A percentile compares a stretch with the other conserved stretches of the same genome.
These are phyloP conservation scores for Siniperca obscura DNA, from an alignment of 2,797 vertebrate species.

Conservation along the genomic window DNA sequence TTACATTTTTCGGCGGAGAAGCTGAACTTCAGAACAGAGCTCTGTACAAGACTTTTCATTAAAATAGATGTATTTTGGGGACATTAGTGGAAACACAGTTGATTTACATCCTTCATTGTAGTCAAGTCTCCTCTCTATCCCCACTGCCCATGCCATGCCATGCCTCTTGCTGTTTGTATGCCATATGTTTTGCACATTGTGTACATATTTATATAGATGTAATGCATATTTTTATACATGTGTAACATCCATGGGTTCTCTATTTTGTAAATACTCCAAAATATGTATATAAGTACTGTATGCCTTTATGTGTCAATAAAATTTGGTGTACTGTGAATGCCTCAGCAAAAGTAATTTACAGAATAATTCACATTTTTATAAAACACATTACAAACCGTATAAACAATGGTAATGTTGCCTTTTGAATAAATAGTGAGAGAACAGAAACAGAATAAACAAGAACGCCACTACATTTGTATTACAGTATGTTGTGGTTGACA, in stretches of 20 bases:
- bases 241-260: slow-evolving; percentile 92
- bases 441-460: background rate
- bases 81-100: slow-evolving; percentile 7
- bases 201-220: slow-evolving; percentile 94
- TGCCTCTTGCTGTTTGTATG: slow-evolving; percentile 90
- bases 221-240: slow-evolving; percentile 98
- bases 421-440: no score
- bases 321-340: slow-evolving; percentile 85
- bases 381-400: background rate
- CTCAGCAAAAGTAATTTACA: background rate
- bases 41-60: background rate
- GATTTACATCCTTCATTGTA: slow-evolving; percentile 24
- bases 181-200: slow-evolving; percentile 99
- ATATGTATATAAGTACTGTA: slow-evolving; percentile 87
- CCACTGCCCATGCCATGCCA: slow-evolving; percentile 84
- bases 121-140: slow-evolving; percentile 21
- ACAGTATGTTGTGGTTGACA: background rate
- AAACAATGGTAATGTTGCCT: background rate
- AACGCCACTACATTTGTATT: background rate
- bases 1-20: slow-evolving; percentile 2
- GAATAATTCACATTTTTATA: background rate
- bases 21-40: background rate
- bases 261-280: slow-evolving; percentile 97
- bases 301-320: slow-evolving; percentile 94
- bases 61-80: background rate